Evolutionary conservation across 1,140 invertebrate species (phyloP).

Genomic region (Elymnias hypermnestra): DNA sequence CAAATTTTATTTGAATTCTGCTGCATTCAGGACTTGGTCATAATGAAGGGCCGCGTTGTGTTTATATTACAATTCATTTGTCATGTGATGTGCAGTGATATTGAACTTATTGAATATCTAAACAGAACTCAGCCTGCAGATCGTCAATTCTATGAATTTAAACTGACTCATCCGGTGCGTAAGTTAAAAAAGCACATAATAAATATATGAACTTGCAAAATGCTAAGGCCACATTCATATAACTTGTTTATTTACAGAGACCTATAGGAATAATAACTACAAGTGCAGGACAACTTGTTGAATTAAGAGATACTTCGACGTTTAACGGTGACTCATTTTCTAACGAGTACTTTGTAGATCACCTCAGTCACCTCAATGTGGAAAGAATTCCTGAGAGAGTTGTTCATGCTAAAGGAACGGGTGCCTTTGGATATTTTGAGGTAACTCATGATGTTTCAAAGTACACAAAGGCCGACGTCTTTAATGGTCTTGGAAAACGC

Average conservation of each 20-base stretch:
- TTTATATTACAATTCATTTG: no score
- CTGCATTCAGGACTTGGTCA: no score
- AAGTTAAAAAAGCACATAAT: no score
- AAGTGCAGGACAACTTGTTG: conserved; percentile 83
- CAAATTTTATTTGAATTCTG: no score
- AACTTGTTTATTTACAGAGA: conserved; percentile 46
- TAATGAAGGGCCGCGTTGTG: no score
- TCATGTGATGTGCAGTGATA: conserved; percentile 6
- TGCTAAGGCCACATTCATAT: no score
- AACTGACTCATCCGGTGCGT: conserved; percentile 17
- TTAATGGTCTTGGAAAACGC: conserved; percentile 88
- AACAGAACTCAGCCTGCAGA: conserved; percentile 20
- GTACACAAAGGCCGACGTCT: conserved; percentile 90
- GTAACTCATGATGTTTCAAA: conserved; percentile 93
- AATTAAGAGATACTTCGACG: conserved; percentile 79
- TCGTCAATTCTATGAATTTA: conserved; percentile 21
- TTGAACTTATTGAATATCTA: conserved; percentile 13
- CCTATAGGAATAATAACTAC: conserved; percentile 77
- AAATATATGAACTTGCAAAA: no score
- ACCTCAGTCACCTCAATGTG: conserved; percentile 54
- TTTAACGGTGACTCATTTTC: conserved; percentile 78
- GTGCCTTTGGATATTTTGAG: conserved; percentile 96
- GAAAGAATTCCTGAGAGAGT: conserved; percentile 93
- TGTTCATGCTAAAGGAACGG: conserved; percentile 95
- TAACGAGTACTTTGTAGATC: conserved; percentile 89